Conservation (phyloP, 1,140 invertebrate species). For the Ceratosolen solmsi region DNA sequence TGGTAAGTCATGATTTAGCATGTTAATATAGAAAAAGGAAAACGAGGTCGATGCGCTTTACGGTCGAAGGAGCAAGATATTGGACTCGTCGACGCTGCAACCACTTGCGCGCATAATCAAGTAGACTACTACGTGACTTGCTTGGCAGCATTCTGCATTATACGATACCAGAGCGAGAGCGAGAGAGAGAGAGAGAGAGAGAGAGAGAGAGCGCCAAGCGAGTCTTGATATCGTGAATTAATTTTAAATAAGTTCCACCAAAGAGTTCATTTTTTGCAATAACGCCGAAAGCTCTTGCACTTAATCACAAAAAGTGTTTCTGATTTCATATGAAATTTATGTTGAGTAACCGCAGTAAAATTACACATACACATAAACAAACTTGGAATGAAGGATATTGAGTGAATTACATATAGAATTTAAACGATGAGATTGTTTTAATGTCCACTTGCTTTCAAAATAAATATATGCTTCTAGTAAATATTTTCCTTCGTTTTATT, state of each 20-base stretch:
- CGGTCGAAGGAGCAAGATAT: slow-evolving; percentile 34
- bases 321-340: slow-evolving; percentile 3
- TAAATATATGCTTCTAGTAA: background rate
- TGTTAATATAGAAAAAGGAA: slow-evolving; percentile 30
- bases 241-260: slow-evolving; percentile 30
- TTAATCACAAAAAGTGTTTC: background rate
- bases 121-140: slow-evolving; percentile 41
- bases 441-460: background rate
- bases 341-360: background rate
- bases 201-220: background rate
- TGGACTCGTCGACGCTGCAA: slow-evolving; percentile 40
- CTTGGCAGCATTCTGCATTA: slow-evolving; percentile 39
- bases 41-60: slow-evolving; percentile 41
- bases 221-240: slow-evolving; percentile 32
- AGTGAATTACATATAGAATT: background rate
- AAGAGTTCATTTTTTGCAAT: slow-evolving; percentile 17
- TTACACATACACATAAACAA: background rate
- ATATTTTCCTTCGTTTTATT: background rate
- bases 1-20: slow-evolving; percentile 29
- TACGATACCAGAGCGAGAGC: background rate
- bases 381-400: background rate
- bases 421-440: background rate
- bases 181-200: background rate
- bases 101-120: slow-evolving; percentile 48
- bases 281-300: background rate